Conservation (phyloP, 2,113 vertebrate species). For the Oostethus manadensis region DNA sequence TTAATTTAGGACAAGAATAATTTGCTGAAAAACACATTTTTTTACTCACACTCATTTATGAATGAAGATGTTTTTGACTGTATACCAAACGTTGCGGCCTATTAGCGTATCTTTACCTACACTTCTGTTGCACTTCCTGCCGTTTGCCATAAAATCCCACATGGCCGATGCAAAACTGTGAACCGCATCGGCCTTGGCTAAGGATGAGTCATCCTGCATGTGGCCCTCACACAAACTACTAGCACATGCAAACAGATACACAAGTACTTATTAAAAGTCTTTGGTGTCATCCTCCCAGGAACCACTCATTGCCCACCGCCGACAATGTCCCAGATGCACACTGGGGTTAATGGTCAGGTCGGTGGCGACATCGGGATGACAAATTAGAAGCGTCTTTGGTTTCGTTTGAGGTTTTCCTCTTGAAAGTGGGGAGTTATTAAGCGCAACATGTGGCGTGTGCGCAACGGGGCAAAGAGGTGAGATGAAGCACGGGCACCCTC, state of each 20-base stretch:
- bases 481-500: no score
- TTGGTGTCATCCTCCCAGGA: slow-evolving; percentile 26
- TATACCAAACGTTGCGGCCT: no score
- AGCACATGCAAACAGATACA: slow-evolving; percentile 18
- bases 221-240: slow-evolving; percentile 16
- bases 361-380: slow-evolving; percentile 33
- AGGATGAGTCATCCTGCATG: slow-evolving; percentile 30
- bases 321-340: neutral
- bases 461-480: neutral
- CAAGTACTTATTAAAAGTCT: slow-evolving; percentile 41
- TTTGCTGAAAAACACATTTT: no score
- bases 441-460: slow-evolving; percentile 31
- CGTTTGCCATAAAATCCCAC: neutral
- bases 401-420: slow-evolving; percentile 30
- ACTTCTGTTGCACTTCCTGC: neutral
- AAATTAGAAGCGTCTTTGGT: slow-evolving; percentile 56
- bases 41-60: no score
- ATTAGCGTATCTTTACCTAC: neutral
- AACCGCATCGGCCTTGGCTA: neutral
- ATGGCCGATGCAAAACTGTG: no score
- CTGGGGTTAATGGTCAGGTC: slow-evolving; percentile 23
- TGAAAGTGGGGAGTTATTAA: slow-evolving; percentile 17
- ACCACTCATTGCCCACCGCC: slow-evolving; percentile 1
- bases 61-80: no score
- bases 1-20: no score